phyloP scores from a whole-genome alignment of 2,113 vertebrate genomes.

The Odontophorus gujanensis region DNA sequence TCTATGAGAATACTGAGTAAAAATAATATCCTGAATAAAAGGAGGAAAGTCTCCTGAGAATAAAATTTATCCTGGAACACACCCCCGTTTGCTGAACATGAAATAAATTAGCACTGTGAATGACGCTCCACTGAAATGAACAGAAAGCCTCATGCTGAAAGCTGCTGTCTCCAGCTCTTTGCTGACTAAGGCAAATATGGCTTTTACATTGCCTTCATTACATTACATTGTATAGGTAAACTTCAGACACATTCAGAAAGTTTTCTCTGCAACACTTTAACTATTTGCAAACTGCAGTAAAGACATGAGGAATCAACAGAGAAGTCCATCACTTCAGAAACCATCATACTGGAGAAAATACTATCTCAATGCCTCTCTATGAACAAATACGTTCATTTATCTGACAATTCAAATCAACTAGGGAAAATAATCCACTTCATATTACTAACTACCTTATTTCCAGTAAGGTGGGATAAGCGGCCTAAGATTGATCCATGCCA shows the following conservation, averaged over 20 bases:
- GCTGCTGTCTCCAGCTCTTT: background rate
- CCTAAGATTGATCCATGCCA: background rate
- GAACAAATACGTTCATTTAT: background rate
- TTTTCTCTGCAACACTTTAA: background rate
- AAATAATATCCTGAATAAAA: background rate
- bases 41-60: background rate
- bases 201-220: background rate
- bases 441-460: background rate
- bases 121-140: background rate
- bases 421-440: background rate
- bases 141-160: background rate
- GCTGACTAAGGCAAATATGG: background rate
- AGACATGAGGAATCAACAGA: background rate
- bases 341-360: background rate
- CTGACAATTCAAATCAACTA: background rate
- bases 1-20: background rate
- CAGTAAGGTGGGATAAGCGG: background rate
- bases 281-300: background rate
- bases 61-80: background rate
- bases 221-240: rapidly evolving
- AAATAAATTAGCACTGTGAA: background rate
- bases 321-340: background rate
- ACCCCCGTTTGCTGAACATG: background rate
- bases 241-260: background rate
- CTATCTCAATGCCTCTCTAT: background rate